Base-by-base conservation (phyloP, 2,888 invertebrate genomes). In the Amphipyra tragopoginis region DNA sequence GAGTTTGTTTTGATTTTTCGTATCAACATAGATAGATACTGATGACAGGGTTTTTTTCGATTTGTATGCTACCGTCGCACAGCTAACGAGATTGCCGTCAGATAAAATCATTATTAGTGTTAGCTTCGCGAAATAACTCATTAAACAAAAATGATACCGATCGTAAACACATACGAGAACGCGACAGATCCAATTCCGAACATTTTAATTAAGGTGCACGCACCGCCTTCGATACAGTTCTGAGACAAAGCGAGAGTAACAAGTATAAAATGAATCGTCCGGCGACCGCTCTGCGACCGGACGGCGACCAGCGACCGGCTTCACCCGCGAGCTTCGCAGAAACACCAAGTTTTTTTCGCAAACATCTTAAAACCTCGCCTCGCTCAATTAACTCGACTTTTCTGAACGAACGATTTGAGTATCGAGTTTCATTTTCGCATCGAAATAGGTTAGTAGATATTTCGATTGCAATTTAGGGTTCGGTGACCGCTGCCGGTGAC, bases 121-220 rank as follows among this genome's bases (percentile, higher is more conserved):
- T 82, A 80, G 76, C 81, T 67, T 70, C 78, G 77, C 84, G 86
- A 86, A 90, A 88, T 89, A 91, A 87, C 84, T 92, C 93, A 92
- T 93, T 93, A 92, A 90, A 89, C 87, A 87, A 92, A 92, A 92
- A 87, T 91, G 93, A 93, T 93, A 90, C 82, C 77, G 80, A 93
- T 93, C 93, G 88, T 87, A 83, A 86, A 86, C 81, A 80, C 74
- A 83, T 65, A 59, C 62, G 51, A 40, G 62, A 82, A 82, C 85
- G 83, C 83, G 81, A 79, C 77, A 81, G 85, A 90, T 90, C 85
- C 88, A 86, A 90, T 91, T 89, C 84, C 74, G 84, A 90, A 93
- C 90, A 86, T 91, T 93, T 93, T 93, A 94, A 94, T 94, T 93
- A 93, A 88, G 86, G 84, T 81, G 81, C 84, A 77, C 75, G 81